Evolutionary conservation across 2,113 vertebrate species (phyloP).

Genomic region (Leiothrix lutea): DNA sequence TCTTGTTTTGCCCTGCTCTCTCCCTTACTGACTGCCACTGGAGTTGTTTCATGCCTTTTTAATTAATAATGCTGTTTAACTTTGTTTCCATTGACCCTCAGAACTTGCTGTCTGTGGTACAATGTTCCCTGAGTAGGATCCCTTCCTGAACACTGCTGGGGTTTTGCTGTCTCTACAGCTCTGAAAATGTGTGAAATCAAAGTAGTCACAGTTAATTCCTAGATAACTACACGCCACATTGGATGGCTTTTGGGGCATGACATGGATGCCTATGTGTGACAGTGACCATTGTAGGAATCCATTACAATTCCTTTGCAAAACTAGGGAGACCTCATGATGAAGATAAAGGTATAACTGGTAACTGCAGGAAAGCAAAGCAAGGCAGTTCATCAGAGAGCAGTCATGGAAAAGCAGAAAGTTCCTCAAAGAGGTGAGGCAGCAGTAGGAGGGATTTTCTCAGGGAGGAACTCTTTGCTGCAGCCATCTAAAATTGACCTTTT

Average conservation of each 20-base stretch:
- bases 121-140: neutral
- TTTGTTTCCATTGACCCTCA: neutral
- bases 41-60: neutral
- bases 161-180: neutral
- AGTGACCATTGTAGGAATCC: neutral
- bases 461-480: neutral
- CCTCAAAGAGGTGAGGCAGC: neutral
- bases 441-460: neutral
- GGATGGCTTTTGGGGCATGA: neutral
- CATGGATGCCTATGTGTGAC: neutral
- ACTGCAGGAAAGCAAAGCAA: neutral
- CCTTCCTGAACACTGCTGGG: neutral
- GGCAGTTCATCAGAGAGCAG: neutral
- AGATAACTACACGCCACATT: neutral
- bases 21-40: neutral
- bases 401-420: neutral
- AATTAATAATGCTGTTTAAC: neutral
- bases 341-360: neutral
- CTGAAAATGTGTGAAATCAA: neutral
- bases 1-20: neutral
- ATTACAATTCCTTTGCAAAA: neutral
- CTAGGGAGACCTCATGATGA: neutral
- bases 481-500: neutral
- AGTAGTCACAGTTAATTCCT: neutral
- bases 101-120: neutral